Evolutionary conservation across 1,140 invertebrate genomes (phyloP).

Genomic region (Ganaspis sp.): DNA sequence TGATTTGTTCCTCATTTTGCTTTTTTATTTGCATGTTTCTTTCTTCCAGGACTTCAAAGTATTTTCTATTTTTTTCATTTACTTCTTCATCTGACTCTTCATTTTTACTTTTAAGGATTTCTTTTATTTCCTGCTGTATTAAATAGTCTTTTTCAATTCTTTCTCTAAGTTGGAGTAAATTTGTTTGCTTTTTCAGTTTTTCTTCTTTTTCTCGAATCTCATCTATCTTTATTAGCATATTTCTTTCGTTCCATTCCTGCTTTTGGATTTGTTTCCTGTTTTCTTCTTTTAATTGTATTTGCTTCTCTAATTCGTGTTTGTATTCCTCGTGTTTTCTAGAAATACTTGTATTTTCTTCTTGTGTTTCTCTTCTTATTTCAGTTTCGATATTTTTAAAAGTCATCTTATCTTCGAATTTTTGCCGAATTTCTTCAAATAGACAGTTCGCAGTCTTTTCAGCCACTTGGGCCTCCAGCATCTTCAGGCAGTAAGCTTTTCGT

Average conservation of each 20-base stretch:
- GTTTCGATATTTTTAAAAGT: slow-evolving; percentile 36
- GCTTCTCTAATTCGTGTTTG: slow-evolving; percentile 49
- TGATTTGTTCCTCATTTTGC: slow-evolving; percentile 34
- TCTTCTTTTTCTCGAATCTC: slow-evolving; percentile 52
- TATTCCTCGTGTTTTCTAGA: slow-evolving; percentile 42
- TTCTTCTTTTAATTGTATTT: slow-evolving; percentile 51
- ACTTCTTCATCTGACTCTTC: slow-evolving; percentile 40
- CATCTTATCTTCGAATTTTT: slow-evolving; percentile 43
- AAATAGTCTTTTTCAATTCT: slow-evolving; percentile 47
- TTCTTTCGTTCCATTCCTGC: slow-evolving; percentile 52
- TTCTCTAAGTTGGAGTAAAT: slow-evolving; percentile 42
- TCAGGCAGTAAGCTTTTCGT: slow-evolving; percentile 62
- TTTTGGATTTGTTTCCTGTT: slow-evolving; percentile 40
- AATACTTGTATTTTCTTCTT: neutral
- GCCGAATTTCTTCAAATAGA: slow-evolving; percentile 45
- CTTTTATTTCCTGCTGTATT: slow-evolving; percentile 49
- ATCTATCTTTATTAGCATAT: slow-evolving; percentile 53
- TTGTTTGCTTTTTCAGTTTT: slow-evolving; percentile 8
- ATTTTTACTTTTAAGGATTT: slow-evolving; percentile 32
- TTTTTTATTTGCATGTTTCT: slow-evolving; percentile 29
- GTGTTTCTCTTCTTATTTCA: neutral
- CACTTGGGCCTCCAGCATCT: slow-evolving; percentile 60
- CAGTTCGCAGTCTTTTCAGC: slow-evolving; percentile 51
- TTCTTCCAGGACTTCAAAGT: slow-evolving; percentile 45
- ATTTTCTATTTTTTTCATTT: slow-evolving; percentile 34